Base-by-base conservation (phyloP, 2,113 vertebrate genomes). In the Ceyx melanurus region DNA sequence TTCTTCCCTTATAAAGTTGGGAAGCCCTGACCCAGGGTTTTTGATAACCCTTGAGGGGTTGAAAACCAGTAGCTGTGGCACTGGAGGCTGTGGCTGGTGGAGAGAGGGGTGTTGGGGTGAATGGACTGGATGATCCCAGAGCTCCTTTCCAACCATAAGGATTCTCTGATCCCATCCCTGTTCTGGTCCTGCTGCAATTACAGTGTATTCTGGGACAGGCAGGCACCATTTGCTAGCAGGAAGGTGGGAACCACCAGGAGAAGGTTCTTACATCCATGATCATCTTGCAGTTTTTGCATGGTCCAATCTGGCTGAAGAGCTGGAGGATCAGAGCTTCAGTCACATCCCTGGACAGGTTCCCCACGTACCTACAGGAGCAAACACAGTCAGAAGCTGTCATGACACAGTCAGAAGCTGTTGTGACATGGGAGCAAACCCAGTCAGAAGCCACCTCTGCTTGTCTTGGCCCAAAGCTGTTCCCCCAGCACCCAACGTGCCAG, bases 241-340 rank as follows among this genome's bases (percentile, higher is more conserved):
- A 70, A 13, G 2, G 12, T 2, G 16, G 54, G 57, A 53, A 60
- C 1, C 22, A 9, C 48, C 10, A 66, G 67, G 31, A 10, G 90
- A 83, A 90, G 91, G 92, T 74, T 98, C 99, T 99, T 98, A 99
- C 99, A 97, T 99, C 99, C 93, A 99, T 98, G 76, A 99, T 99
- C 99, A 99, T 99, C 97, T 99, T 99, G 98, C 99, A 99, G 97
- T 99, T 99, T 97, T 99, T 99, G 98, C 99, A 99, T 9, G 99
- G 99, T 85, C 99, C 99, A 48, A 99, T 99, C 97, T 99, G 99
- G 97, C 98, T 98, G 97, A 99, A 99, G 21, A 99, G 98, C 97
- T 99, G 99, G 60, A 99, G 98, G 95, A 99, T 99, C 17, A 99
- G 98, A 71, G 99, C 98, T 97, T 99, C 99, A 0, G 99, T 99